A percentile compares a stretch with the other conserved stretches of the same genome.
phyloP scores from a whole-genome alignment of 2,888 invertebrate genomes.

The Zele albiditarsus region DNA sequence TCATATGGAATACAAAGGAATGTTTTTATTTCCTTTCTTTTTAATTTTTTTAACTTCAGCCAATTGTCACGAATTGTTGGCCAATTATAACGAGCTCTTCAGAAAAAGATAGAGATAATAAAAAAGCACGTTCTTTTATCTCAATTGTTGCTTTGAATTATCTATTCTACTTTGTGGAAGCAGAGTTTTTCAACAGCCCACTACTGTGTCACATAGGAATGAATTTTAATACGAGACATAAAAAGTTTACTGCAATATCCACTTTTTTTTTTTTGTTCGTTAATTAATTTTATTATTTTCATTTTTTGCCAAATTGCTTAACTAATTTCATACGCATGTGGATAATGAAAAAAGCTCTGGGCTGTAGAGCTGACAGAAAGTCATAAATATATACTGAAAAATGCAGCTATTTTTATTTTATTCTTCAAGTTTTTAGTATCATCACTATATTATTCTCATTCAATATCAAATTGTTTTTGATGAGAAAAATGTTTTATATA shows the following conservation, averaged over 20 bases:
- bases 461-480: no score
- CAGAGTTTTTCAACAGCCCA: conserved; percentile 19
- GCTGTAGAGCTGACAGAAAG: no score
- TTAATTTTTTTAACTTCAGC: background rate
- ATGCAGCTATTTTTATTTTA: no score
- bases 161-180: conserved; percentile 19
- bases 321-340: no score
- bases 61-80: conserved; percentile 32
- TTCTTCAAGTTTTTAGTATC: no score
- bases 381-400: no score
- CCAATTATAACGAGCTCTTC: conserved; percentile 30
- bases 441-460: no score
- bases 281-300: background rate
- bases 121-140: conserved; percentile 35
- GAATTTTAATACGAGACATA: conserved; percentile 14
- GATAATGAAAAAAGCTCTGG: no score
- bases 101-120: background rate
- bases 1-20: background rate
- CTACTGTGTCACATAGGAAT: background rate
- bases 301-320: background rate
- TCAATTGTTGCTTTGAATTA: conserved; percentile 19
- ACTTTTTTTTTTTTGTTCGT: conserved; percentile 9
- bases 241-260: background rate
- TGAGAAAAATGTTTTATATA: no score
- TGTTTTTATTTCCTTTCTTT: background rate